A percentile compares a stretch with the other conserved stretches of the same genome.
Conservation (phyloP, 1,140 invertebrate species). For the Drosophila sechellia region DNA sequence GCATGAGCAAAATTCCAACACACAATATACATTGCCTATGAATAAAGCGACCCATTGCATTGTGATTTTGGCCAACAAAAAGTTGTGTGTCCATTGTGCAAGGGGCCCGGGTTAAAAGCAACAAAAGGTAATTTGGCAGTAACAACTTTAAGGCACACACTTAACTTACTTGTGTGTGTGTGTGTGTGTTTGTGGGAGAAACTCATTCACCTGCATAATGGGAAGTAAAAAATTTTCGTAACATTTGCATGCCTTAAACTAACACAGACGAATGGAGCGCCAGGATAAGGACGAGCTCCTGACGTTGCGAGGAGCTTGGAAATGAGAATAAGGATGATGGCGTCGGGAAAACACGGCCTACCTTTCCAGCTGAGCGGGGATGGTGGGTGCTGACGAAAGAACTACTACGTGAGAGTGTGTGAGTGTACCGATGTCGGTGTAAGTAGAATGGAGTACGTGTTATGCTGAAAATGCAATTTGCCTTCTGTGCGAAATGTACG, state of each 20-base stretch:
- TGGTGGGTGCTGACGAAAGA: neutral
- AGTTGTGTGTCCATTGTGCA: slow-evolving; percentile 28
- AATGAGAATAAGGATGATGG: slow-evolving; percentile 14
- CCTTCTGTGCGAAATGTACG: slow-evolving; percentile 81
- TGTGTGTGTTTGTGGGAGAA: slow-evolving; percentile 16
- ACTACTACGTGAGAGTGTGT: slow-evolving; percentile 49
- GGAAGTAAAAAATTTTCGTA: slow-evolving; percentile 80
- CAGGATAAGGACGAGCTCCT: slow-evolving; percentile 38
- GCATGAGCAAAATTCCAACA: neutral
- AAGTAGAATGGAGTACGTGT: slow-evolving; percentile 81
- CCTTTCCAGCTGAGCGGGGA: slow-evolving; percentile 33
- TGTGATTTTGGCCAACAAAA: slow-evolving; percentile 1
- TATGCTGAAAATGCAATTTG: slow-evolving; percentile 82
- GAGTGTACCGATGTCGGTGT: slow-evolving; percentile 18
- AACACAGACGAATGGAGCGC: slow-evolving; percentile 57
- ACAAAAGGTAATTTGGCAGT: slow-evolving; percentile 78
- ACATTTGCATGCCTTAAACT: slow-evolving; percentile 80
- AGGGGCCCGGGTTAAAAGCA: slow-evolving; percentile 42
- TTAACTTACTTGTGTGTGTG: slow-evolving; percentile 61
- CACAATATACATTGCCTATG: neutral
- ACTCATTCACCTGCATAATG: slow-evolving; percentile 72
- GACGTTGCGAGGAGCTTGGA: slow-evolving; percentile 19
- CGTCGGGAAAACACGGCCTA: slow-evolving; percentile 63
- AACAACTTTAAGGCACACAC: slow-evolving; percentile 76
- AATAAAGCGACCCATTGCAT: neutral